These are phyloP conservation scores for Drosophila lacicola DNA, from an alignment of 2,888 invertebrate genomes.

Conservation along the genomic window DNA sequence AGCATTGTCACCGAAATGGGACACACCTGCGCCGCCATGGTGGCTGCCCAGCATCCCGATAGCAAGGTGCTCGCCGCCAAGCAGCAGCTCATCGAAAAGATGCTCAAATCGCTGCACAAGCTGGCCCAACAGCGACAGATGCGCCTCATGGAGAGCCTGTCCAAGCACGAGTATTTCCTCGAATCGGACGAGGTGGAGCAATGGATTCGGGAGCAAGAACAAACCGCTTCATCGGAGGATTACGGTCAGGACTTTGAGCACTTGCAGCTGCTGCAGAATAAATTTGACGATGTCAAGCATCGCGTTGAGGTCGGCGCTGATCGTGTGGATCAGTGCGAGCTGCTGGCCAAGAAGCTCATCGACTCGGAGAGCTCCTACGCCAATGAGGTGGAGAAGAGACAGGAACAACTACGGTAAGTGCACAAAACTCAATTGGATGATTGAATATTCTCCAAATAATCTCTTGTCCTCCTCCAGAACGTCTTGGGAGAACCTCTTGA, in stretches of 20 bases:
- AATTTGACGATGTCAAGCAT: conserved; percentile 97
- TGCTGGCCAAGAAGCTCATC: conserved; percentile 94
- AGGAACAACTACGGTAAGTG: conserved; percentile 93
- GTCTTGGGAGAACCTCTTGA: conserved; percentile 94
- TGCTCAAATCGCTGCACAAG: conserved; percentile 92
- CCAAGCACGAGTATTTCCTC: conserved; percentile 95
- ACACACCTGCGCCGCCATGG: conserved; percentile 92
- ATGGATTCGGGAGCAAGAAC: conserved; percentile 96
- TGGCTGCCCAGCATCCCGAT: conserved; percentile 92
- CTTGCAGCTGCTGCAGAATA: conserved; percentile 92
- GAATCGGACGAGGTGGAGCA: conserved; percentile 95
- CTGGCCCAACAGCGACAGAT: conserved; percentile 92
- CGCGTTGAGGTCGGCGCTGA: conserved; percentile 95
- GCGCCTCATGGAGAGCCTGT: conserved; percentile 95
- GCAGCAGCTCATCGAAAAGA: conserved; percentile 91
- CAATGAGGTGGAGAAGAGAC: conserved; percentile 93
- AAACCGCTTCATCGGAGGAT: conserved; percentile 95
- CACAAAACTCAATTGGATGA: background rate
- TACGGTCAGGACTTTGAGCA: conserved; percentile 98
- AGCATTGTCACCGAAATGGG: conserved; percentile 97
- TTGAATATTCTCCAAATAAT: background rate
- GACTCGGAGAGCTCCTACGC: conserved; percentile 94
- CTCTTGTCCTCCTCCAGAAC: conserved; percentile 85
- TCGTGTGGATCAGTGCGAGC: conserved; percentile 95
- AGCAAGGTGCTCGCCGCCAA: conserved; percentile 92